Evolutionary conservation across 1,140 invertebrate species (phyloP).

Genomic region (Polyergus mexicanus): DNA sequence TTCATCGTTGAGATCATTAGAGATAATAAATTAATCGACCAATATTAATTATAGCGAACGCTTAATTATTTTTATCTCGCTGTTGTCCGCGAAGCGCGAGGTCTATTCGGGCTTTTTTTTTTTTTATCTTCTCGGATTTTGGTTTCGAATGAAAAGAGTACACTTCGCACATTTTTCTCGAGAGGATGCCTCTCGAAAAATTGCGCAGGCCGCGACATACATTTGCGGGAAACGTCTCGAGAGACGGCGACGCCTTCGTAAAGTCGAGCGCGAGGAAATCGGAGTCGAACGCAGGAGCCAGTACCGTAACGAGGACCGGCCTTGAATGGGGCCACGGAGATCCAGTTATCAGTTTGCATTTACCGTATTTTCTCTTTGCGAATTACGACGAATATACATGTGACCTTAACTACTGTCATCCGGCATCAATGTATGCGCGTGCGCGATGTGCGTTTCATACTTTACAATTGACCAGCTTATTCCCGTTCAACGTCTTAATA

Average conservation of each 20-base stretch:
- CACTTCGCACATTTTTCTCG: not conserved
- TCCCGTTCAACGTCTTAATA: not conserved
- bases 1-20: too few relatives aligned
- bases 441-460: not conserved
- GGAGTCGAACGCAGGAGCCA: not conserved
- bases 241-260: not conserved
- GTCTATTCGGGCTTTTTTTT: too few relatives aligned
- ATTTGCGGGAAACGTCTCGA: constrained; percentile 2
- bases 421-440: not conserved
- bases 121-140: constrained; percentile 9
- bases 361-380: constrained; percentile 41
- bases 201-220: not conserved
- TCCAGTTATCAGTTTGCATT: constrained; percentile 53
- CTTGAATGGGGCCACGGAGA: constrained; percentile 65
- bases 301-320: constrained; percentile 61
- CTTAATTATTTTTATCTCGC: too few relatives aligned
- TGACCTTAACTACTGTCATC: constrained; percentile 36
- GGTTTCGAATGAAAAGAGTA: not conserved
- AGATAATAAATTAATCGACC: too few relatives aligned
- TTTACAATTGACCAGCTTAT: not conserved
- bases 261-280: not conserved
- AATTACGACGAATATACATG: constrained; percentile 56
- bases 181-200: constrained; percentile 23
- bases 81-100: too few relatives aligned
- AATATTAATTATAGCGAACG: too few relatives aligned